These are phyloP conservation scores for Scopus umbretta DNA, from an alignment of 2,113 vertebrate species.

Conservation along the genomic window DNA sequence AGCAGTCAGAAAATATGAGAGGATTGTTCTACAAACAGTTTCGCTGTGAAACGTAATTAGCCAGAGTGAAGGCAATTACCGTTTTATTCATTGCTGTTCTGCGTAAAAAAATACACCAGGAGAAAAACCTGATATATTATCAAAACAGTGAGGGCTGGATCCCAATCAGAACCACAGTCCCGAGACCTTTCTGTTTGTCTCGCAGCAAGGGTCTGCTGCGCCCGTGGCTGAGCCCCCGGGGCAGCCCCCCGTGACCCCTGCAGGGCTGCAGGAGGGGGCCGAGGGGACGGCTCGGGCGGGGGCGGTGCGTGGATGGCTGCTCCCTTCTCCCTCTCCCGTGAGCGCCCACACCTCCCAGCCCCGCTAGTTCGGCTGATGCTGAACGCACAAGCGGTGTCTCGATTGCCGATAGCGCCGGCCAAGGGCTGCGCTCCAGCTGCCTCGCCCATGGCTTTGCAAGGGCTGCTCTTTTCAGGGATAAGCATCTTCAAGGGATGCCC, in stretches of 20 bases:
- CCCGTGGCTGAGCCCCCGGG: background rate
- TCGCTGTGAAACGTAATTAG: background rate
- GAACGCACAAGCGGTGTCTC: background rate
- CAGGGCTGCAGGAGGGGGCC: background rate
- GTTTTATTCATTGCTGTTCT: background rate
- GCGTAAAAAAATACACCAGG: background rate
- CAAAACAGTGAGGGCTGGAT: background rate
- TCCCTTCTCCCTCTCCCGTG: background rate
- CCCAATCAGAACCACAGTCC: background rate
- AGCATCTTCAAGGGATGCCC: background rate
- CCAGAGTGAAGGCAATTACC: background rate
- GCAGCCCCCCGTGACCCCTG: background rate
- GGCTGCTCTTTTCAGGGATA: background rate
- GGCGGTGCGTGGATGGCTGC: background rate
- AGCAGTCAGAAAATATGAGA: background rate
- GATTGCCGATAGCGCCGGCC: background rate
- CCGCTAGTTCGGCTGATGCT: fast-evolving
- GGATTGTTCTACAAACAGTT: background rate
- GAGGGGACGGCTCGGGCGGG: background rate
- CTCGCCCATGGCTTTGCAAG: background rate
- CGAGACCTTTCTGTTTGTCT: background rate
- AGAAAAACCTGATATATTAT: background rate
- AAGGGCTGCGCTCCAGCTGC: background rate
- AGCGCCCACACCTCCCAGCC: background rate
- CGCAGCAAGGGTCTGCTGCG: background rate